Evolutionary conservation across 2,113 vertebrate species (phyloP), one percentile per base, ranked within the genome.

Genomic region (rabbit (Oryctolagus cuniculus)): DNA sequence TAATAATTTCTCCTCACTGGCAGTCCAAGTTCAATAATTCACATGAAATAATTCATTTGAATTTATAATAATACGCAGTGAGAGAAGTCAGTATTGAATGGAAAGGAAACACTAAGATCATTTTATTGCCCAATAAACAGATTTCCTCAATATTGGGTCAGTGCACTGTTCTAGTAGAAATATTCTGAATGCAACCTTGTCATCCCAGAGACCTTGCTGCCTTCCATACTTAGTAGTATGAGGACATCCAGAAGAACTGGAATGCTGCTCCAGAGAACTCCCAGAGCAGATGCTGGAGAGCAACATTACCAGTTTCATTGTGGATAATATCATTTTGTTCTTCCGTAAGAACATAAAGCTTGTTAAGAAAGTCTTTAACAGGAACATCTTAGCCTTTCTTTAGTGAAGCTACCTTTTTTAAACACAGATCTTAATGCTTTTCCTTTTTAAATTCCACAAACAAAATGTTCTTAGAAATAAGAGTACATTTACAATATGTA

Each of bases 1-100:
- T 78, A 96, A 90, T 98, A 97, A 97, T 97, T 92, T 97, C 94
- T 96, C 92, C 92, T 95, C 93, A 92, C 80, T 98, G 96, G 89
- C 97, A 98, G 94, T 19, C 53, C 91, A 95, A 97, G 90, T 96
- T 88, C 85, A 97, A 96, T 98, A 98, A 97, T 58, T 96, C 97
- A 98, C 96, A 89, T 93, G 34, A 97, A 98, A 97, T 97, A 98
- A 98, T 96, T 94, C 86, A 96, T 97, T 96, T 98, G 84, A 96
- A 97, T 97, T 97, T 96, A 96, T 97, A 97, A 97, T 78, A 97
- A 96, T 95, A 94, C 64, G 74, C 74, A 96, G 80, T 93, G 91
- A 97, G 90, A 90, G 95, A 98, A 98, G 93, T 97, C 96, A 97
- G 70, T 91, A 72, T 86, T 95, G 92, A 93, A 95, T 96, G 90